phyloP scores from a whole-genome alignment of 1,140 invertebrate genomes.

The Achroia grisella region DNA sequence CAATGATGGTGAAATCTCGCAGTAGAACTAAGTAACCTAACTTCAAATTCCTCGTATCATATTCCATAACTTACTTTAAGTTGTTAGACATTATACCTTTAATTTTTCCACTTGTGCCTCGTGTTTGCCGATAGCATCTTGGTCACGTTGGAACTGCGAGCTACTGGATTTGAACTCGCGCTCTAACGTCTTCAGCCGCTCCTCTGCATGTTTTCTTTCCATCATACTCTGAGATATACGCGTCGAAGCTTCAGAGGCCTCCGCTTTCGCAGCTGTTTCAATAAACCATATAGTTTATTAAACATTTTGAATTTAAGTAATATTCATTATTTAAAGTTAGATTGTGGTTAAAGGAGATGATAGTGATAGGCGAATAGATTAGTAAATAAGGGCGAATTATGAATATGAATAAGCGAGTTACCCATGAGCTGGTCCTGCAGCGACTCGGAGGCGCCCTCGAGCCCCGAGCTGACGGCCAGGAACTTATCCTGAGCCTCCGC shows the following conservation, averaged over 20 bases:
- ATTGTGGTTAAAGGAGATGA: no score
- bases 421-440: conserved; percentile 92
- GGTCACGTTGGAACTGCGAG: conserved; percentile 82
- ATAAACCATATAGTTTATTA: conserved; percentile 10
- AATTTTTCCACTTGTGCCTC: conserved; percentile 77
- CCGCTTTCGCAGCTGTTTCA: conserved; percentile 81
- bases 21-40: no score
- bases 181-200: conserved; percentile 80
- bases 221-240: conserved; percentile 86
- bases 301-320: no score
- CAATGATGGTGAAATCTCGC: no score
- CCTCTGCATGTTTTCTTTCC: conserved; percentile 82
- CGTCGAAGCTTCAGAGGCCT: conserved; percentile 84
- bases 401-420: conserved; percentile 29
- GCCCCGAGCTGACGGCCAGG: conserved; percentile 88
- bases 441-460: conserved; percentile 88
- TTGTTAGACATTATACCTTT: conserved; percentile 42
- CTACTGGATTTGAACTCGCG: conserved; percentile 82
- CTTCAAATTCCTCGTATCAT: not conserved
- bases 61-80: no score
- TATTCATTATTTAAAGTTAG: no score
- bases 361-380: no score
- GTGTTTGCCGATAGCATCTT: conserved; percentile 76
- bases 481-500: conserved; percentile 82
- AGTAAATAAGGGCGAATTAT: no score